phyloP scores from a whole-genome alignment of 2,113 vertebrate species.

The Triplophysa tibetana region DNA sequence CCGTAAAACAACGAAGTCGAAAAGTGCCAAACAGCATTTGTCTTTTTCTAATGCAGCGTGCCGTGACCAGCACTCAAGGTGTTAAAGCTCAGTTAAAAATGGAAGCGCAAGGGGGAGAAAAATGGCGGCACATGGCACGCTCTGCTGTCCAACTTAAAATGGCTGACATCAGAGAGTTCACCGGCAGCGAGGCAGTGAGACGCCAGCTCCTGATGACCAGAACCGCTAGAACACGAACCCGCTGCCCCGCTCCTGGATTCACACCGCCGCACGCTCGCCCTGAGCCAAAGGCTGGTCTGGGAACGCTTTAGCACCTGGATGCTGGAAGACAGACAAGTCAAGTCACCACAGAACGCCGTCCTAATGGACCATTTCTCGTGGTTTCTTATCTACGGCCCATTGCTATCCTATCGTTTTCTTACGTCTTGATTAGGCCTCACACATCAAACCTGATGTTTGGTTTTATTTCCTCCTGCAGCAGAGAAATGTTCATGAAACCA shows the following conservation, averaged over 20 bases:
- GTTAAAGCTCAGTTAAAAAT: slow-evolving; percentile 67
- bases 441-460: not conserved
- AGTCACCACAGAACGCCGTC: not conserved
- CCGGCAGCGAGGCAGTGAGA: slow-evolving; percentile 70
- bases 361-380: not conserved
- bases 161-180: slow-evolving; percentile 78
- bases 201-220: slow-evolving; percentile 63
- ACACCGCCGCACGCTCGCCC: not conserved
- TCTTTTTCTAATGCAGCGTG: slow-evolving; percentile 56
- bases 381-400: not conserved
- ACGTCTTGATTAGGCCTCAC: not conserved
- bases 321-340: not conserved
- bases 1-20: not conserved
- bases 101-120: slow-evolving; percentile 64
- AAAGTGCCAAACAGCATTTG: slow-evolving; percentile 37
- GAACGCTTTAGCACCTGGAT: slow-evolving; percentile 25
- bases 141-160: slow-evolving; percentile 79
- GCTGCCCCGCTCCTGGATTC: not conserved
- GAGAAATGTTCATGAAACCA: not conserved
- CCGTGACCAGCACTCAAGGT: slow-evolving; percentile 65
- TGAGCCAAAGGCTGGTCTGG: not conserved
- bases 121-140: slow-evolving; percentile 73
- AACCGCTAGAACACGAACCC: slow-evolving; percentile 41
- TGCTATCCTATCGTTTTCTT: not conserved
- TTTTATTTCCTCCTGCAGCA: not conserved